Percentiles rank a stretch among this genome's conserved stretches.
These are phyloP conservation scores for Heterotilapia buettikoferi DNA, from an alignment of 2,113 vertebrate genomes.

Conservation along the genomic window DNA sequence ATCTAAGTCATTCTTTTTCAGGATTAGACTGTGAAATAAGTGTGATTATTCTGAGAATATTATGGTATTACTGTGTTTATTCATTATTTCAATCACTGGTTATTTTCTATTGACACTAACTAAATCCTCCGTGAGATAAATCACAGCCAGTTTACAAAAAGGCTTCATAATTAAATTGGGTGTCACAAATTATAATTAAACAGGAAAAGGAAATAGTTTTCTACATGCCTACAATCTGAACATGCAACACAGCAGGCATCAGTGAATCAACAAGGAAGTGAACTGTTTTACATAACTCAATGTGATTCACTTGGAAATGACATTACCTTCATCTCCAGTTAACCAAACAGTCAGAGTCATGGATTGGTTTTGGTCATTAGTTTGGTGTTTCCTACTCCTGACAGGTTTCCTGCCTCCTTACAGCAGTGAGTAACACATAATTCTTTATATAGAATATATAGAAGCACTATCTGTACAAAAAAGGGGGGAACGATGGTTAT, in stretches of 20 bases:
- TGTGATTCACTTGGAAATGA: not conserved
- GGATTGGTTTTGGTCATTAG: not conserved
- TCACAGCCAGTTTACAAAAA: not conserved
- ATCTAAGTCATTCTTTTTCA: not conserved
- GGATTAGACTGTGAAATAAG: not conserved
- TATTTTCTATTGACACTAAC: not conserved
- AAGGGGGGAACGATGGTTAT: not conserved
- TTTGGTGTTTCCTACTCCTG: not conserved
- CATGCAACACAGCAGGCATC: not conserved
- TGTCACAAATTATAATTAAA: not conserved
- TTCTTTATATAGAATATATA: not conserved
- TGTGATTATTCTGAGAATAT: not conserved
- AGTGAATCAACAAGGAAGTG: not conserved
- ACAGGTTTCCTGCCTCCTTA: not conserved
- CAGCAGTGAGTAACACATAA: not conserved
- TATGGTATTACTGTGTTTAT: not conserved
- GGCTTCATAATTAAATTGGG: not conserved
- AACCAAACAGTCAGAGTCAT: not conserved
- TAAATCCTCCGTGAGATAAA: not conserved
- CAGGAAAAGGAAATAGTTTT: not conserved
- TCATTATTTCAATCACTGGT: not conserved
- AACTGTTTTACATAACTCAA: not conserved
- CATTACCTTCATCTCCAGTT: not conserved
- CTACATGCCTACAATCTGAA: not conserved
- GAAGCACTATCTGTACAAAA: not conserved